A percentile compares a stretch with the other conserved stretches of the same genome.
phyloP scores from a whole-genome alignment of 2,888 invertebrate species.

The Netelia inedita region DNA sequence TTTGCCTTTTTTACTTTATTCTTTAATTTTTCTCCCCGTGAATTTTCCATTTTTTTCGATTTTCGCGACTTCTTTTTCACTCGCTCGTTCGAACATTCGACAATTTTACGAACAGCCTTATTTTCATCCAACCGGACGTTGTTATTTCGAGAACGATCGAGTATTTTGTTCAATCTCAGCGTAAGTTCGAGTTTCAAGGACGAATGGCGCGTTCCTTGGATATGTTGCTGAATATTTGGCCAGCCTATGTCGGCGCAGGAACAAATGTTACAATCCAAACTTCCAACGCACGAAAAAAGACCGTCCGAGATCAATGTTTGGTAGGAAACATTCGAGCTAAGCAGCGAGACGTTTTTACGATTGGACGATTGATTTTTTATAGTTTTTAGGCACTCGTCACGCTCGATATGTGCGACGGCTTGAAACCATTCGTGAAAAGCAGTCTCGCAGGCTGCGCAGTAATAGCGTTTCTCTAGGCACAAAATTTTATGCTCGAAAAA shows the following conservation, averaged over 20 bases:
- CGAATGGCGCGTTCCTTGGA: neutral
- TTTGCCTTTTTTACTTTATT: neutral
- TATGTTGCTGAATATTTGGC: neutral
- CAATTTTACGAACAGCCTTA: neutral
- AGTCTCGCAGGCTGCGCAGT: slow-evolving; percentile 6
- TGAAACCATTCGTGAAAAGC: neutral
- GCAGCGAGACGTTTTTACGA: neutral
- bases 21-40: neutral
- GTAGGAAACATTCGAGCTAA: neutral
- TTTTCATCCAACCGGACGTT: neutral
- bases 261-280: slow-evolving; percentile 7
- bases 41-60: neutral
- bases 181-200: neutral
- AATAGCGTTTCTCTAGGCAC: neutral
- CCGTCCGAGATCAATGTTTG: neutral
- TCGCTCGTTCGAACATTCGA: neutral
- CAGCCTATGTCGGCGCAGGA: neutral
- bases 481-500: slow-evolving; percentile 38
- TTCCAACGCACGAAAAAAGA: neutral
- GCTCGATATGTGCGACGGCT: slow-evolving; percentile 19
- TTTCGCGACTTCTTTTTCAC: neutral
- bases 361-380: too few species aligned
- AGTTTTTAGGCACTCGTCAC: neutral
- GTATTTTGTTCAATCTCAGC: neutral
- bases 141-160: neutral